Evolutionary conservation across 2,113 vertebrate genomes (phyloP), one percentile per base, ranked within the genome.

Genomic region (Lipophrys pholis): DNA sequence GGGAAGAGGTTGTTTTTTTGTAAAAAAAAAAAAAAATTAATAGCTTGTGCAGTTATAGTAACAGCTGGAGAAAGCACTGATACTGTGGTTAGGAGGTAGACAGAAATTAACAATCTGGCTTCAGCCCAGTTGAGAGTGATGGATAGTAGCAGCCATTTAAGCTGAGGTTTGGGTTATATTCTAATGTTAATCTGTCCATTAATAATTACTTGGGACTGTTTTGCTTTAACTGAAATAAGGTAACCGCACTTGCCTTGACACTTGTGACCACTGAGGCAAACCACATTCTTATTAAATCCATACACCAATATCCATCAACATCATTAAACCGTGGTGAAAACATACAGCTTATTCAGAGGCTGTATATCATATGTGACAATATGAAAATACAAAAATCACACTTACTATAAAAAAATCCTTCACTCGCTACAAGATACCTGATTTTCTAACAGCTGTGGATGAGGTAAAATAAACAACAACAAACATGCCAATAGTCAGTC

Each of bases 401-500:
- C 11, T 30, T 42, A 62, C 5, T 9, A 51, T 21, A 62, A 54
- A 63, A 63, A 30, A 58, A n/a, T 45, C 7, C 15, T 36, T 11
- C 10, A 58, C 6, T 58, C 38, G 17, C 11, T 41, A 55, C 16
- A 16, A 45, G 53, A 45, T 51, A 51, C 11, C 49, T 65, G 36
- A 9, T 60, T 84, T 75, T 68, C 69, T 49, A 73, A 57, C 79
- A 84, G 71, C 77, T 82, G 80, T 43, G 69, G 46, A 65, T 46
- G 65, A 16, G 8, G 43, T 49, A 63, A 69, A 74, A 63, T 65
- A 30, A 74, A 58, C 48, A 42, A 48, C 10, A 65, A 56, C 53
- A 76, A 76, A 76, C 50, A 56, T 58, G 66, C 69, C 73, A 66
- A 57, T 71, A 77, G 56, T 87, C 70, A 62, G 60, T 80, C 72